Conservation (phyloP, 2,888 invertebrate species). For the Laspeyria flexula region DNA sequence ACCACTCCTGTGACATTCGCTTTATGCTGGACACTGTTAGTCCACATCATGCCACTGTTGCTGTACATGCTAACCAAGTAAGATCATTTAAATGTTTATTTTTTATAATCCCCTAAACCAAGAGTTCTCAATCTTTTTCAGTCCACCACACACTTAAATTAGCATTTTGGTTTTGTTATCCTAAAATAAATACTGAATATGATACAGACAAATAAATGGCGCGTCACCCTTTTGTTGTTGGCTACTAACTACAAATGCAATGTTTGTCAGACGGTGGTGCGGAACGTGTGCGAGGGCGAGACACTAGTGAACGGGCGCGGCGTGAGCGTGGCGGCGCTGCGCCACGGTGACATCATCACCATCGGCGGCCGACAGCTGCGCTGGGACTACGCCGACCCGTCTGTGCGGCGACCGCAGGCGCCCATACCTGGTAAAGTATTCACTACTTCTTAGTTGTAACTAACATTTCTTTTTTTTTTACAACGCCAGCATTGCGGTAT, state of each 20-base stretch:
- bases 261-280: constrained; percentile 70
- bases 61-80: constrained; percentile 72
- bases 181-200: no score
- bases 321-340: constrained; percentile 73
- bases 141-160: background rate
- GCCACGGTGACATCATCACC: constrained; percentile 72
- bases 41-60: constrained; percentile 74
- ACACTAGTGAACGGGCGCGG: constrained; percentile 73
- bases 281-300: constrained; percentile 69
- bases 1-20: constrained; percentile 70
- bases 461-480: no score
- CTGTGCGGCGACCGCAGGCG: constrained; percentile 21
- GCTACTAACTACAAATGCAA: no score
- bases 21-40: constrained; percentile 65
- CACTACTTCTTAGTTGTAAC: no score
- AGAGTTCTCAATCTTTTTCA: no score
- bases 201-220: no score
- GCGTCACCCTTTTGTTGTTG: no score
- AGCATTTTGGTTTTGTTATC: background rate
- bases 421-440: constrained; percentile 35
- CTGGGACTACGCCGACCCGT: constrained; percentile 71
- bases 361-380: constrained; percentile 70
- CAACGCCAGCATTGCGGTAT: no score
- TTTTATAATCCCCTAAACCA: no score
- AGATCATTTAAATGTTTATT: background rate